Evolutionary conservation across 2,113 vertebrate species (phyloP).

Genomic region (Nyctereutes procyonoides): DNA sequence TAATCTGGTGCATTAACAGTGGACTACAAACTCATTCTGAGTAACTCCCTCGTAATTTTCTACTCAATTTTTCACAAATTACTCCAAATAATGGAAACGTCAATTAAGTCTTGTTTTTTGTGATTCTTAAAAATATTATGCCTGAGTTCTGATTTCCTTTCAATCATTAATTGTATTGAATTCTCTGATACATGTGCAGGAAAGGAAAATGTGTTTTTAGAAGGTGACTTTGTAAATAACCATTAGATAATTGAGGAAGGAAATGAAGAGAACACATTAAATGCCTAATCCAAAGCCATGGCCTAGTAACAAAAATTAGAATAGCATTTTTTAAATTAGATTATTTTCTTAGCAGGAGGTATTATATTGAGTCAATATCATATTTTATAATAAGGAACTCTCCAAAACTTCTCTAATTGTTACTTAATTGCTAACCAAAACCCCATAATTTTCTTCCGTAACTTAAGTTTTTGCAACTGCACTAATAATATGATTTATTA

Average conservation of each 20-base stretch:
- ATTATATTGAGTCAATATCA: background rate
- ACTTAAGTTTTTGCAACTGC: background rate
- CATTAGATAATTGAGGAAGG: background rate
- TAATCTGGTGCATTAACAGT: background rate
- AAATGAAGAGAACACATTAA: conserved; percentile 38
- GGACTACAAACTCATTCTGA: background rate
- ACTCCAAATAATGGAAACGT: background rate
- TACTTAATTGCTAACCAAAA: background rate
- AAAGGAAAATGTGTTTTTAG: conserved; percentile 25
- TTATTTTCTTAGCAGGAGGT: background rate
- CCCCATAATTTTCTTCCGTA: background rate
- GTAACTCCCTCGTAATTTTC: background rate
- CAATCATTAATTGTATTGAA: background rate
- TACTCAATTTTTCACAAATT: background rate
- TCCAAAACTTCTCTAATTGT: background rate
- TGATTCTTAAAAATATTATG: background rate
- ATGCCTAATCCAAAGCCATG: background rate
- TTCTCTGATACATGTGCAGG: background rate
- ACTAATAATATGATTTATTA: background rate
- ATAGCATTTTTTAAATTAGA: background rate
- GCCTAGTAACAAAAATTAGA: conserved; percentile 19
- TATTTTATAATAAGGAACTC: background rate
- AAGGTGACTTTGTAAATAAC: conserved; percentile 36
- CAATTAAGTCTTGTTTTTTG: background rate
- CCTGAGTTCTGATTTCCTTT: background rate